Conservation (phyloP, 2,113 vertebrate genomes). For the Mobula hypostoma region DNA sequence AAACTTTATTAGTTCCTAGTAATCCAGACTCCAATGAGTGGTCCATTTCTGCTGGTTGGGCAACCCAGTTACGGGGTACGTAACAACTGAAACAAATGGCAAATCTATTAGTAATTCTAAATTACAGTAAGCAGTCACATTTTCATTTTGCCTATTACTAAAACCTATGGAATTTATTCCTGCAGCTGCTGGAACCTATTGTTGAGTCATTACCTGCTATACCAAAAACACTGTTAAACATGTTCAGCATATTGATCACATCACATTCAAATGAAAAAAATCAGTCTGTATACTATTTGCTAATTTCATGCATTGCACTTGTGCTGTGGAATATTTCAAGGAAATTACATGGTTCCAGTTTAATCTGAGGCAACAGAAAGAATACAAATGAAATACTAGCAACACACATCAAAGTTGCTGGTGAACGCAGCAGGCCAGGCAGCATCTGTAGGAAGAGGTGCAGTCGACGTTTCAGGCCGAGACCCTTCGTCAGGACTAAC, state of each 20-base stretch:
- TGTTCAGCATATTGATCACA: not conserved
- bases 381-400: not conserved
- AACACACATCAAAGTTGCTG: not conserved
- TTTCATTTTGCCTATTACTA: not conserved
- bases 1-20: too few relatives aligned
- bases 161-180: not conserved
- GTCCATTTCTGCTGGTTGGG: too few relatives aligned
- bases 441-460: too few relatives aligned
- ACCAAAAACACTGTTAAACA: not conserved
- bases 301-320: slow-evolving; percentile 4
- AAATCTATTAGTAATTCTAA: not conserved
- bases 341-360: not conserved
- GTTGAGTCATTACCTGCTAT: not conserved
- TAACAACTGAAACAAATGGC: not conserved
- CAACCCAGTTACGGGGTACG: too few relatives aligned
- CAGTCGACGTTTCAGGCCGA: too few relatives aligned
- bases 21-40: too few relatives aligned
- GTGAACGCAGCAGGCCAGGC: too few relatives aligned
- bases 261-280: not conserved
- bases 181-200: slow-evolving; percentile 6
- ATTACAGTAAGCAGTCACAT: not conserved
- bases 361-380: not conserved
- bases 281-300: not conserved
- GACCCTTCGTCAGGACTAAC: too few relatives aligned
- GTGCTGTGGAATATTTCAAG: not conserved